Evolutionary conservation across 2,888 invertebrate genomes (phyloP).

Genomic region (Thalpophila matura): DNA sequence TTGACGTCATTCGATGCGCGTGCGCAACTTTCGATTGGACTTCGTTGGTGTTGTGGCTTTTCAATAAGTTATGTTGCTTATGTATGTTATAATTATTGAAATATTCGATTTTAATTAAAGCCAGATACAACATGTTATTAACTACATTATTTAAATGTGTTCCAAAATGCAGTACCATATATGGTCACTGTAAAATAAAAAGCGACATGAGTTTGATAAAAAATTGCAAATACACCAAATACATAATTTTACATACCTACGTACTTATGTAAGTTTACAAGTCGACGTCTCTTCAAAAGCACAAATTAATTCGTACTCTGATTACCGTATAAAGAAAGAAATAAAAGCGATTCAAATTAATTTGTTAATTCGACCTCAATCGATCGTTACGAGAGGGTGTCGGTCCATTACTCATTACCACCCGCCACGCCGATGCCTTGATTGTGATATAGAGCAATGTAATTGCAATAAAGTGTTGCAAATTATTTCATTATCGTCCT

Average conservation of each 20-base stretch:
- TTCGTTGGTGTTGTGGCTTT: no score
- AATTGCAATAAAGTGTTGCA: constrained; percentile 82
- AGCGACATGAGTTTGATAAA: no score
- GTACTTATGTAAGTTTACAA: background rate
- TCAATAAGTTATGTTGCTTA: no score
- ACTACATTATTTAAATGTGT: no score
- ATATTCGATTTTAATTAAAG: no score
- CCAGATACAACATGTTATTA: no score
- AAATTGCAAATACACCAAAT: background rate
- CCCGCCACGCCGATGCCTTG: constrained; percentile 84
- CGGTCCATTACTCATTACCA: constrained; percentile 79
- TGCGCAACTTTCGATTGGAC: no score
- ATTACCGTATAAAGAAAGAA: constrained; percentile 2
- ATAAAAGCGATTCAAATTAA: constrained; percentile 29
- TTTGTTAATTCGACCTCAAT: constrained; percentile 44
- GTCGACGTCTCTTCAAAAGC: constrained; percentile 4
- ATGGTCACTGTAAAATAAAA: no score
- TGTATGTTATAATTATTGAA: no score
- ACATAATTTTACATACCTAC: background rate
- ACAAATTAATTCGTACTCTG: constrained; percentile 8
- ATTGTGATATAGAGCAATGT: constrained; percentile 75
- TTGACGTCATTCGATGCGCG: no score
- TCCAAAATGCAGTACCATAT: no score
- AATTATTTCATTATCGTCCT: constrained; percentile 81
- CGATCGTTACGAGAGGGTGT: constrained; percentile 56